A percentile compares a stretch with the other conserved stretches of the same genome.
Evolutionary conservation across 2,797 vertebrate species (phyloP).

Genomic region (Etheostoma nigrum): DNA sequence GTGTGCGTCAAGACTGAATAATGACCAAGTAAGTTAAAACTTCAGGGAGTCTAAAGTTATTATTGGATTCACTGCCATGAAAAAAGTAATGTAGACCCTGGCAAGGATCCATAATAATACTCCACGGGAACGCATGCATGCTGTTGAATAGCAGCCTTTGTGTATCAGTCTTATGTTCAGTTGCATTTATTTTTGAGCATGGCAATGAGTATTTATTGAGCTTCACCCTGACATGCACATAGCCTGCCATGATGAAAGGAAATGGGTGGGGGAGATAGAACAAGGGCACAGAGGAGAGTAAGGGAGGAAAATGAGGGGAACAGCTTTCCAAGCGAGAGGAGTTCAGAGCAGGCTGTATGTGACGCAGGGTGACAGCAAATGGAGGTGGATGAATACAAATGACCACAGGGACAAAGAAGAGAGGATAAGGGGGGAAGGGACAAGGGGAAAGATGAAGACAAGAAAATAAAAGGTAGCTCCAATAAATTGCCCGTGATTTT

Average conservation of each 20-base stretch:
- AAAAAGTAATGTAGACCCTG: conserved; percentile 48
- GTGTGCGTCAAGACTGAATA: conserved; percentile 43
- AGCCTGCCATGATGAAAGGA: conserved; percentile 54
- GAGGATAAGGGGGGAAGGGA: conserved; percentile 30
- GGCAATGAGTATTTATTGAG: conserved; percentile 49
- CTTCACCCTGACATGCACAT: conserved; percentile 30
- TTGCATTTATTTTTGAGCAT: conserved; percentile 53
- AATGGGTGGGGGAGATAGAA: conserved; percentile 38
- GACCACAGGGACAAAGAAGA: conserved; percentile 63
- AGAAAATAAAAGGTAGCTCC: conserved; percentile 28
- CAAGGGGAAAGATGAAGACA: conserved; percentile 17
- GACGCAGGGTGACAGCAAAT: conserved; percentile 74
- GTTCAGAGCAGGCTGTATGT: conserved; percentile 64
- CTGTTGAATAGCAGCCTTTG: conserved; percentile 32
- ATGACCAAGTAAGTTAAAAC: conserved; percentile 51
- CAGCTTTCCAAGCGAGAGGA: conserved; percentile 62
- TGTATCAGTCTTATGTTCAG: conserved; percentile 23
- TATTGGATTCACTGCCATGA: conserved; percentile 40
- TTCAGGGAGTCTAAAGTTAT: conserved; percentile 60
- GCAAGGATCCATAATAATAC: conserved; percentile 43
- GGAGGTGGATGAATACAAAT: conserved; percentile 80
- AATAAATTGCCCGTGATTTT: conserved; percentile 52
- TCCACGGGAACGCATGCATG: conserved; percentile 21
- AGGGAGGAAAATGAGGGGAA: conserved; percentile 45
- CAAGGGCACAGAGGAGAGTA: conserved; percentile 34